Percentiles rank a stretch among this genome's conserved stretches.
Evolutionary conservation across 2,113 vertebrate genomes (phyloP).

Genomic region (Eubucco bourcierii): DNA sequence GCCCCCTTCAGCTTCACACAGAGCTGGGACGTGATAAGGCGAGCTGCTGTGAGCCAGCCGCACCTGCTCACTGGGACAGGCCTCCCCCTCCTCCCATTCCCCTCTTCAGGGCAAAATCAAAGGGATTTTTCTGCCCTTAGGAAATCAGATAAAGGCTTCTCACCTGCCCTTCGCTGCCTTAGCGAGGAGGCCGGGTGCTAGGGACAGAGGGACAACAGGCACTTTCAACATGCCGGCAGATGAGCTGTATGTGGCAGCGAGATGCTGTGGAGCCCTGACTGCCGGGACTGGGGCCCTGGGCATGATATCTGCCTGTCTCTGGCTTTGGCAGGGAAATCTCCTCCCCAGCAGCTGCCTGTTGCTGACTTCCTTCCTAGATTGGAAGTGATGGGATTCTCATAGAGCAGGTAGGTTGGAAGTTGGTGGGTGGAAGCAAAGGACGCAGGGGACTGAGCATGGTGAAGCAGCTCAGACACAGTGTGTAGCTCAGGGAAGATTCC

Average conservation of each 20-base stretch:
- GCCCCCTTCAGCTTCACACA: not conserved
- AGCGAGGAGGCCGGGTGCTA: not conserved
- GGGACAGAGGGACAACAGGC: slow-evolving; percentile 47
- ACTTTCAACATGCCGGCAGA: slow-evolving; percentile 48
- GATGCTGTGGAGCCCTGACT: not conserved
- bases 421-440: not conserved
- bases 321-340: not conserved
- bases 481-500: not conserved
- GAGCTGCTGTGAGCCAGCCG: slow-evolving; percentile 15
- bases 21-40: slow-evolving; percentile 31
- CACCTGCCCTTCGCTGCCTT: slow-evolving; percentile 57
- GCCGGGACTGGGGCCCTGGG: not conserved
- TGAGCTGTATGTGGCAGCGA: not conserved
- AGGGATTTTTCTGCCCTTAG: slow-evolving; percentile 73
- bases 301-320: not conserved
- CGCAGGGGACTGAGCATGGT: rapidly evolving
- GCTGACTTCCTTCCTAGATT: not conserved
- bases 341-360: not conserved
- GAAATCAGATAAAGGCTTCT: slow-evolving; percentile 73
- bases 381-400: rapidly evolving
- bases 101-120: slow-evolving; percentile 62
- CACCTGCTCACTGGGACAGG: slow-evolving; percentile 39
- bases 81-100: slow-evolving; percentile 12
- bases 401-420: not conserved
- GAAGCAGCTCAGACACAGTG: not conserved